Percentiles rank a stretch among this genome's conserved stretches.
Evolutionary conservation across 2,888 invertebrate species (phyloP).

Genomic region (Eristalis arbustorum): DNA sequence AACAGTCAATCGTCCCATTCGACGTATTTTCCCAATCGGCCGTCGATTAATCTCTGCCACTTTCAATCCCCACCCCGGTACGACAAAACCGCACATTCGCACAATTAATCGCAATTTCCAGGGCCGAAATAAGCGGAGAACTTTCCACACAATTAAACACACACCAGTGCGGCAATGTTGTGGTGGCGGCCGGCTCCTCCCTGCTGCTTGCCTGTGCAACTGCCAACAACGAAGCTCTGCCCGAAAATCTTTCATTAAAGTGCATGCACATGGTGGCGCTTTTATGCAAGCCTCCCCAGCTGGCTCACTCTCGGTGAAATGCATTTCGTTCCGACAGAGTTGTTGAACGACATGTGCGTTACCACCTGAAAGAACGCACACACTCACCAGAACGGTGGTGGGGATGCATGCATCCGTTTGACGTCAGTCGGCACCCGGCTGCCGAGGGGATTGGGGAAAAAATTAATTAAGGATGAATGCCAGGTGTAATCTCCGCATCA

Average conservation of each 20-base stretch:
- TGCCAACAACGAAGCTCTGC: not conserved
- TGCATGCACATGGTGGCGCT: not conserved
- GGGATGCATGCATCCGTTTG: not conserved
- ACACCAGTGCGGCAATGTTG: not conserved
- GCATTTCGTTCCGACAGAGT: not conserved
- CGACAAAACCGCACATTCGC: not conserved
- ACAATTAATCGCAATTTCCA: not conserved
- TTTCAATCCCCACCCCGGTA: not conserved
- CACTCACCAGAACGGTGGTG: no score
- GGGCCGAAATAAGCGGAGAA: not conserved
- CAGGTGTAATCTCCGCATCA: not conserved
- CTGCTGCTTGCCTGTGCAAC: not conserved
- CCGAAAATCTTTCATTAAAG: not conserved
- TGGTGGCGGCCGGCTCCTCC: not conserved
- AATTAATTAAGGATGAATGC: not conserved
- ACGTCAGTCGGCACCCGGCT: not conserved
- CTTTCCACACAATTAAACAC: not conserved
- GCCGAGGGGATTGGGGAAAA: not conserved
- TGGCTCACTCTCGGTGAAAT: not conserved
- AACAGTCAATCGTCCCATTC: not conserved
- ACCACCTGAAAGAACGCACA: not conserved
- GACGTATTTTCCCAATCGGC: no score
- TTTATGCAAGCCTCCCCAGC: not conserved
- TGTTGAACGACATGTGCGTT: not conserved
- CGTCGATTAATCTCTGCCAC: not conserved